A percentile compares a stretch with the other conserved stretches of the same genome.
Evolutionary conservation across 2,797 vertebrate genomes (phyloP).

Genomic region (Miopithecus talapoin): DNA sequence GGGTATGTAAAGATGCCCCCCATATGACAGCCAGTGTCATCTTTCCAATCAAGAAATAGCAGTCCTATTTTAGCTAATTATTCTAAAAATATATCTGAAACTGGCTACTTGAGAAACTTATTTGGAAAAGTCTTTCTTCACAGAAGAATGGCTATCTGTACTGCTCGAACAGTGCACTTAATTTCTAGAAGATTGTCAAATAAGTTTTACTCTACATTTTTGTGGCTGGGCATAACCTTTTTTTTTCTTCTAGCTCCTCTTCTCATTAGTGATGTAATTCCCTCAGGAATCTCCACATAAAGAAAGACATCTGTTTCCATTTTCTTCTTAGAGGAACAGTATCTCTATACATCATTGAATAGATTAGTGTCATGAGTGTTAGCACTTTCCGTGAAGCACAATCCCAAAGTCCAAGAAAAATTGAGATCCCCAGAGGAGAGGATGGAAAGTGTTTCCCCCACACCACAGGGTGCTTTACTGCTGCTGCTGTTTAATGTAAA

Average conservation of each 20-base stretch:
- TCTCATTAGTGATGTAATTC: conserved; percentile 29
- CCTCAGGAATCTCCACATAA: conserved; percentile 10
- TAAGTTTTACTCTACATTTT: neutral
- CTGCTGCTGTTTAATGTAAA: neutral
- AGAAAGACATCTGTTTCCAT: conserved; percentile 59
- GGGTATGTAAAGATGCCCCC: neutral
- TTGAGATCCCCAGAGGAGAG: neutral
- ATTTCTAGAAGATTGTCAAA: conserved; percentile 14
- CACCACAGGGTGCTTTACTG: neutral
- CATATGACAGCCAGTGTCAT: neutral
- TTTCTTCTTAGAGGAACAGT: conserved; percentile 26
- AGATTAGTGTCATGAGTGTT: conserved; percentile 5
- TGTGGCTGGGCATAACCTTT: neutral
- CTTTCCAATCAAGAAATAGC: neutral
- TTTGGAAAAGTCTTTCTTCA: conserved; percentile 8
- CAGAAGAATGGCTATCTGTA: neutral
- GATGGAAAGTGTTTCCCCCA: neutral
- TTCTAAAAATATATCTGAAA: neutral
- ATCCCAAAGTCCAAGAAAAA: neutral
- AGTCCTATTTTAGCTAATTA: neutral
- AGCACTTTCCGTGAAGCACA: neutral
- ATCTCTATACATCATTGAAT: conserved; percentile 34
- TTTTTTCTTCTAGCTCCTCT: neutral
- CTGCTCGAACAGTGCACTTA: neutral
- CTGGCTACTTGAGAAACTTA: neutral